These are phyloP conservation scores for Lytechinus pictus DNA, from an alignment of 35 echinoderm and acorn worm genomes.

Conservation along the genomic window DNA sequence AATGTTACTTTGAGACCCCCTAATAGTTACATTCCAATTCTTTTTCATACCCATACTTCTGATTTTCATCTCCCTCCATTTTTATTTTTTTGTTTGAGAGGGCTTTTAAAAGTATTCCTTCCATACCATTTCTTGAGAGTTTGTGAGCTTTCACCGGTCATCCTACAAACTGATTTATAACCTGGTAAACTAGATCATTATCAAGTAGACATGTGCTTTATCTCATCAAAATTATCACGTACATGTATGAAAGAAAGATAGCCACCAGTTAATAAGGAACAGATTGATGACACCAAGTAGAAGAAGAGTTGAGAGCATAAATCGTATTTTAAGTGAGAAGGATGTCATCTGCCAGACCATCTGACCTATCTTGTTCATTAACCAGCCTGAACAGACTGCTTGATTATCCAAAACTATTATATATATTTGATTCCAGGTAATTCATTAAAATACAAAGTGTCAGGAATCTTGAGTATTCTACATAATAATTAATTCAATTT, in stretches of 20 bases:
- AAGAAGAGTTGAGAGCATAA: not conserved
- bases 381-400: too few species aligned
- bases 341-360: not conserved
- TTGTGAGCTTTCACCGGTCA: not conserved
- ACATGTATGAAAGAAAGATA: not conserved
- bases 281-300: not conserved
- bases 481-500: not conserved
- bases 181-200: not conserved
- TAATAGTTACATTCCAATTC: not conserved
- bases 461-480: not conserved
- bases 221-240: not conserved
- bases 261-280: not conserved
- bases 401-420: not conserved
- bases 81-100: too few species aligned
- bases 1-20: not conserved
- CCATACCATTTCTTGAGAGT: not conserved
- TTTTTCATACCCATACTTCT: not conserved
- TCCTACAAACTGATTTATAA: not conserved
- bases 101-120: not conserved
- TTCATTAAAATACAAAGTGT: not conserved
- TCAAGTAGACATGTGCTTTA: not conserved
- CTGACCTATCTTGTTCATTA: not conserved
- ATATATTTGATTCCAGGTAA: not conserved
- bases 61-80: too few species aligned
- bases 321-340: not conserved